A percentile compares a stretch with the other conserved stretches of the same genome.
These are phyloP conservation scores for Phyllostomus discolor DNA, from an alignment of 2,113 vertebrate genomes.

Conservation along the genomic window DNA sequence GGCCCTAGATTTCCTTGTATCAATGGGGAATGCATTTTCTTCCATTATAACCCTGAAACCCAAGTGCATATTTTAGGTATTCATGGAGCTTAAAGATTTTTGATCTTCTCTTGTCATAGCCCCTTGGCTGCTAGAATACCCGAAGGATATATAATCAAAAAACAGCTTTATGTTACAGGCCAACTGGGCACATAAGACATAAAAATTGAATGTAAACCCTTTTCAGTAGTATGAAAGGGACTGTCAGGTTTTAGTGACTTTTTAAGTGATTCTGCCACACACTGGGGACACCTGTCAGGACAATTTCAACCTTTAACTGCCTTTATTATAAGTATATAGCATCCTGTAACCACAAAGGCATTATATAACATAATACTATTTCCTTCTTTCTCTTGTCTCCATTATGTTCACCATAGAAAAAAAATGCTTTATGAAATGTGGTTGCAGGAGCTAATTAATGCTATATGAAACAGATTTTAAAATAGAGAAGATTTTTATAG, in stretches of 20 bases:
- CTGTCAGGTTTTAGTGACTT: not conserved
- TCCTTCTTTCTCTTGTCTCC: not conserved
- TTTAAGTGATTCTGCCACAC: not conserved
- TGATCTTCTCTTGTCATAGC: not conserved
- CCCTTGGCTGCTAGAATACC: not conserved
- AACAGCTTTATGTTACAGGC: not conserved
- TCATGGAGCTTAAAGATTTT: not conserved
- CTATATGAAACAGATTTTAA: not conserved
- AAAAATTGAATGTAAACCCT: conserved; percentile 17
- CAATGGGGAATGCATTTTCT: not conserved
- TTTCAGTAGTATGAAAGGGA: not conserved
- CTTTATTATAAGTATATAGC: not conserved
- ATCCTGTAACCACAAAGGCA: not conserved
- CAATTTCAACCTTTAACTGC: not conserved
- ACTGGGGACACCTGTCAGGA: not conserved
- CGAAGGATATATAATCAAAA: not conserved
- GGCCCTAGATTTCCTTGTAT: not conserved
- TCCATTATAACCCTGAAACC: not conserved
- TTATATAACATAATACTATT: not conserved
- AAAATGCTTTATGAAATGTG: not conserved
- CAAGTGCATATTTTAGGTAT: not conserved
- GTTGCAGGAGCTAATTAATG: not conserved
- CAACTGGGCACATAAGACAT: not conserved
- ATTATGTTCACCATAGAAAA: not conserved
- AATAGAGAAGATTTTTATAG: not conserved